Conservation (phyloP, 2,888 invertebrate species). For the Callimorpha dominula region DNA sequence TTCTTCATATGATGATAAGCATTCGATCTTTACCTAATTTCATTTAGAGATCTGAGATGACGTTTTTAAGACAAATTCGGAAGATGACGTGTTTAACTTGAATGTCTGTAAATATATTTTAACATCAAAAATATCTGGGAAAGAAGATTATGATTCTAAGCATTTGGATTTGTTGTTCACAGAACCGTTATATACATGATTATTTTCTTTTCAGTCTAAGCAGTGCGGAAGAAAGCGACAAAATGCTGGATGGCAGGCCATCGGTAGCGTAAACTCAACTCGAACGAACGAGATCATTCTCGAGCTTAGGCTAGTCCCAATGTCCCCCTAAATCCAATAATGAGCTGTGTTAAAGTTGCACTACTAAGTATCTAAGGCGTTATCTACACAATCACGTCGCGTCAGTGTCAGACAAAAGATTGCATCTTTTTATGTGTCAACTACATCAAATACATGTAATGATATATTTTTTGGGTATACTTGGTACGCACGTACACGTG, state of each 20-base stretch:
- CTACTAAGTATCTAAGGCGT: slow-evolving; percentile 32
- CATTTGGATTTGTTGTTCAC: not conserved
- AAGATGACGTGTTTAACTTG: too few relatives aligned
- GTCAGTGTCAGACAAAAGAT: not conserved
- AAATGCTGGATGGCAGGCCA: slow-evolving; percentile 91
- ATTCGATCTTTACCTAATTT: too few relatives aligned
- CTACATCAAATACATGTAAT: too few relatives aligned
- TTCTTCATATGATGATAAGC: too few relatives aligned
- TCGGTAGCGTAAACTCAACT: slow-evolving; percentile 86
- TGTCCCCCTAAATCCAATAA: slow-evolving; percentile 62
- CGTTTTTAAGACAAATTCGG: not conserved
- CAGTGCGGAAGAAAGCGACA: slow-evolving; percentile 91
- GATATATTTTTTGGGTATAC: too few relatives aligned
- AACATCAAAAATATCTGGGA: too few relatives aligned
- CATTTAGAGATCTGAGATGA: too few relatives aligned
- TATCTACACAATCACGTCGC: not conserved
- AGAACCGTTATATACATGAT: slow-evolving; percentile 8
- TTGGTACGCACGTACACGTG: too few relatives aligned
- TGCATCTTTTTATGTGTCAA: too few relatives aligned
- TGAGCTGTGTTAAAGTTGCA: slow-evolving; percentile 61
- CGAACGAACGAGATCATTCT: slow-evolving; percentile 46
- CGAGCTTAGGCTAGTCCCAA: slow-evolving; percentile 65
- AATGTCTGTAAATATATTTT: too few relatives aligned
- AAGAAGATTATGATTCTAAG: too few relatives aligned
- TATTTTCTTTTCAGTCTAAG: slow-evolving; percentile 83